phyloP scores from a whole-genome alignment of 2,113 vertebrate species.

The Leptosomus discolor region DNA sequence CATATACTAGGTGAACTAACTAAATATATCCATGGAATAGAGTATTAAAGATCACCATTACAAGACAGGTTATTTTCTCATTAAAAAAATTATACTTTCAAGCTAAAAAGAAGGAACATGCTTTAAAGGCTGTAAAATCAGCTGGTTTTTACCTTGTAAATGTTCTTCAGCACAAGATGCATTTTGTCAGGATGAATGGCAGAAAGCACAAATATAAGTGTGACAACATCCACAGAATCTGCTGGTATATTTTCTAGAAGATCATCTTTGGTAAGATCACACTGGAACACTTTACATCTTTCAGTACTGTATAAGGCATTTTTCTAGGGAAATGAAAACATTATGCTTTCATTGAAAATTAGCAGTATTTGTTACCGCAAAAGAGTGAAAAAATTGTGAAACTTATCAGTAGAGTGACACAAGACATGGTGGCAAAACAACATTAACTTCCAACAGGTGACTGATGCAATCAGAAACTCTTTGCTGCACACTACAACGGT shows the following conservation, averaged over 20 bases:
- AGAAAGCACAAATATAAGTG: constrained; percentile 93
- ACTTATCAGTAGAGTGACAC: background rate
- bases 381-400: background rate
- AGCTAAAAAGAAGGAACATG: background rate
- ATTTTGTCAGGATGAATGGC: constrained; percentile 96
- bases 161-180: constrained; percentile 83
- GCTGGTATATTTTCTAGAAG: constrained; percentile 79
- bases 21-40: background rate
- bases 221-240: constrained; percentile 84
- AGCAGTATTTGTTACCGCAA: background rate
- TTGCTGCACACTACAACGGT: background rate
- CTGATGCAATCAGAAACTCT: background rate
- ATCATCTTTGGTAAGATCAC: constrained; percentile 91
- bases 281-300: constrained; percentile 90
- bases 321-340: constrained; percentile 73
- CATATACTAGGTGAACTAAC: background rate
- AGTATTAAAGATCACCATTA: background rate
- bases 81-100: background rate
- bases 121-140: background rate
- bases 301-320: constrained; percentile 81
- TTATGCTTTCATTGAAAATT: background rate
- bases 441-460: background rate
- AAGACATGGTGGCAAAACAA: background rate
- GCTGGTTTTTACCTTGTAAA: constrained; percentile 79
- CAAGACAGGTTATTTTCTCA: background rate